Evolutionary conservation across 2,888 invertebrate species (phyloP), one percentile per base, ranked within the genome.

Genomic region (Dermolepida albohirtum): DNA sequence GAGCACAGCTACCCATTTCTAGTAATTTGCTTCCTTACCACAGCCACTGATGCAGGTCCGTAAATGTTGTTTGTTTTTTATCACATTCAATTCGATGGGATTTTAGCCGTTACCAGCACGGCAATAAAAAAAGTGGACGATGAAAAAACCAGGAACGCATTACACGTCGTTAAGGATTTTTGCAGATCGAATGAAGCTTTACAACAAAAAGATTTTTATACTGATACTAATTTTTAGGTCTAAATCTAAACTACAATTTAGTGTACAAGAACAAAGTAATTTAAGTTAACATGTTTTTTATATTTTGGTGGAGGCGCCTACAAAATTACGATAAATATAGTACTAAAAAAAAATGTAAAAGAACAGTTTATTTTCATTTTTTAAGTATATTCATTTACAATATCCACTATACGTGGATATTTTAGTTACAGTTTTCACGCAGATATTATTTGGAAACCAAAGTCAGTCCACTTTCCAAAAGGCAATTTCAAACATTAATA

Each of bases 21-120:
- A 62, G 59, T 62, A 76, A 78, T 77, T 78, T 76, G 76, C 74
- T 77, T 75, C 74, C 72, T 74, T 70, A 69, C 49, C 66, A 17
- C 57, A 12, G 55, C 39, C 71, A 65, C 72, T 70, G 74, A 76
- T 75, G 73, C 71, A 69, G 69, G 68, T 72, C 70, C 68, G 66
- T 67, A 71, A 73, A 73, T 74, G 73, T 73, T 72, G 64, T 67
- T 64, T 71, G 68, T 70, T 72, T 74, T 76, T 75, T 73, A 47
- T 47, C 59, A 14, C 59, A 59, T 47, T 59, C 59, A 62, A 34
- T 62, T 49, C 47, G 34, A 62, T 47, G 59, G 59, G 47, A 62
- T 62, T 62, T 62, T 14, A 16, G 16, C 59, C 59, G 14, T 54
- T 55, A 10, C 11, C 47, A 11, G 10, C 14, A 12, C 5, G 27